Percentiles rank a stretch among this genome's conserved stretches.
These are phyloP conservation scores for Taurulus bubalis DNA, from an alignment of 2,113 vertebrate genomes.

Conservation along the genomic window DNA sequence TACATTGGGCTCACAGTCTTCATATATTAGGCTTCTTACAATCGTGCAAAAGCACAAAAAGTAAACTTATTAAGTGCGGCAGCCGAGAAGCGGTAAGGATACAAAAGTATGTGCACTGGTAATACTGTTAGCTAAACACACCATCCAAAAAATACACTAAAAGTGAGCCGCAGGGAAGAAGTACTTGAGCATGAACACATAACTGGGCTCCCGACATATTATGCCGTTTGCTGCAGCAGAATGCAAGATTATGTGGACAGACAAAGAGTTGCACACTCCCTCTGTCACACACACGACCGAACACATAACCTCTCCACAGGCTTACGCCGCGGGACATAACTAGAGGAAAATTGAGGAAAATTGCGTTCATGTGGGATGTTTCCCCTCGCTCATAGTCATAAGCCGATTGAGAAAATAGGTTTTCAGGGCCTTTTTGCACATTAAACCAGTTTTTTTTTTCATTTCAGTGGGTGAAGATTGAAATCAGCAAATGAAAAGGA, in stretches of 20 bases:
- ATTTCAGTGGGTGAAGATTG: constrained; percentile 13
- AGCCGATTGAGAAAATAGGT: neutral
- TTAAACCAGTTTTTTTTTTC: neutral
- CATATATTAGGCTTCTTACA: neutral
- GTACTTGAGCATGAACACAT: neutral
- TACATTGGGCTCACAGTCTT: neutral
- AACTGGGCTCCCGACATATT: neutral
- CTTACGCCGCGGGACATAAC: neutral
- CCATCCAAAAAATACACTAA: neutral
- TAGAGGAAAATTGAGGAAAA: neutral
- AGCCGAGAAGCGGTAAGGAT: neutral
- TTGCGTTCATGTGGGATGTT: neutral
- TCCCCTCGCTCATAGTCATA: neutral
- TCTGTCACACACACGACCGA: neutral
- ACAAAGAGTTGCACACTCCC: neutral
- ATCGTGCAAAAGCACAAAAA: neutral
- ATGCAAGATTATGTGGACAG: neutral
- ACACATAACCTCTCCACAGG: neutral
- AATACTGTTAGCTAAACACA: neutral
- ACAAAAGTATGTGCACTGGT: neutral
- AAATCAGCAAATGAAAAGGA: constrained; percentile 20
- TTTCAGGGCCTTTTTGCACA: constrained; percentile 6
- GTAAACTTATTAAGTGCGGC: too few relatives aligned
- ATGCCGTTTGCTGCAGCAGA: neutral
- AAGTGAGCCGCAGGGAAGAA: neutral